A percentile compares a stretch with the other conserved stretches of the same genome.
Conservation (phyloP, 2,888 invertebrate genomes). For the Lomographa bimaculata region DNA sequence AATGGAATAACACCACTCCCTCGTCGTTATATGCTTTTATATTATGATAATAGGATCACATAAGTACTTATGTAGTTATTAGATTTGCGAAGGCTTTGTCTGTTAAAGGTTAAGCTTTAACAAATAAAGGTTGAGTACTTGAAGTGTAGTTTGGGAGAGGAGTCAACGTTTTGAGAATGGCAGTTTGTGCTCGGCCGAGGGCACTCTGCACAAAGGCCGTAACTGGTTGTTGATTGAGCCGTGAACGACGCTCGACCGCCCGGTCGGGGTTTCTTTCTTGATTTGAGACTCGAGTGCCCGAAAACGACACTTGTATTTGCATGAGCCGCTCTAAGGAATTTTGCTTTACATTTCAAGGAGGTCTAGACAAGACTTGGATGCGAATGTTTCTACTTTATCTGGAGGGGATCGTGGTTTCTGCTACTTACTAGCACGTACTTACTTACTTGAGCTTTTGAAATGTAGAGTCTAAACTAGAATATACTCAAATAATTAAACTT, state of each 20-base stretch:
- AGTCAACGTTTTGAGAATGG: slow-evolving; percentile 46
- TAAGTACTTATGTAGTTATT: slow-evolving; percentile 1
- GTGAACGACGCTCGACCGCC: slow-evolving; percentile 77
- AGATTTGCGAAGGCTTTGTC: slow-evolving; percentile 13
- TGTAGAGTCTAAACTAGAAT: slow-evolving; percentile 5
- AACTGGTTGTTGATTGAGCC: slow-evolving; percentile 80
- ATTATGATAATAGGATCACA: slow-evolving; percentile 21
- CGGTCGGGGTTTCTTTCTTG: slow-evolving; percentile 77
- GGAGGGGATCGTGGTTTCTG: slow-evolving; percentile 14
- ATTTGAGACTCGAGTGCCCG: slow-evolving; percentile 79
- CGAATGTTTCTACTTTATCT: slow-evolving; percentile 32
- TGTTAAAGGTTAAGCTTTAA: slow-evolving; percentile 22
- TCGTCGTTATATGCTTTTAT: slow-evolving; percentile 28
- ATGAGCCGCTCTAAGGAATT: slow-evolving; percentile 69
- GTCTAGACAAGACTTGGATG: slow-evolving; percentile 39
- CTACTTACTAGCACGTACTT: slow-evolving; percentile 3
- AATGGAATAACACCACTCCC: slow-evolving; percentile 36
- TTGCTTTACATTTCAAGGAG: slow-evolving; percentile 52
- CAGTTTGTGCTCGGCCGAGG: slow-evolving; percentile 58
- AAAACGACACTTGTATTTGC: slow-evolving; percentile 79
- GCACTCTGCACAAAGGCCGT: slow-evolving; percentile 71
- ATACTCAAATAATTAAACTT: neutral
- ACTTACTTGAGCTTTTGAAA: slow-evolving; percentile 9
- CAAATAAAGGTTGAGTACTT: slow-evolving; percentile 19
- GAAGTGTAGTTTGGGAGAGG: slow-evolving; percentile 31